A percentile compares a stretch with the other conserved stretches of the same genome.
Evolutionary conservation across 2,797 vertebrate genomes (phyloP).

Genomic region (Cyclopterus lumpus): DNA sequence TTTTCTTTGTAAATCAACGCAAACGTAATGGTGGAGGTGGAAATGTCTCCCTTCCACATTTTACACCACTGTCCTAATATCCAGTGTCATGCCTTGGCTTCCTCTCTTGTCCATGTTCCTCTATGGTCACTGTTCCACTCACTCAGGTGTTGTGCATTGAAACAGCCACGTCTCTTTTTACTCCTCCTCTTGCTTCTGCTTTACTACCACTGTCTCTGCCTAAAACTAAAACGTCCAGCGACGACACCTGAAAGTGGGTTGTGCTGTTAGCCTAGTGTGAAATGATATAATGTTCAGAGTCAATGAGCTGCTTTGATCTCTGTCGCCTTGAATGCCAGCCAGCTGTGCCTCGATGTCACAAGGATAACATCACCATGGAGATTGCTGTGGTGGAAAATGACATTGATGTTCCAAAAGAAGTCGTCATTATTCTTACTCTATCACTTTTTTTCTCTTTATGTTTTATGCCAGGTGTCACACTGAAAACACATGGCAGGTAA

Average conservation of each 20-base stretch:
- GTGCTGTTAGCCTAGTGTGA: conserved; percentile 43
- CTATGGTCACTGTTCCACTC: background rate
- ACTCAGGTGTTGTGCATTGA: background rate
- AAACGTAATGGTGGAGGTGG: background rate
- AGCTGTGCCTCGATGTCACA: conserved; percentile 48
- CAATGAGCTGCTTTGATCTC: conserved; percentile 51
- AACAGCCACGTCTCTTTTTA: conserved; percentile 1
- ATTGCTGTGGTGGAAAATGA: conserved; percentile 32
- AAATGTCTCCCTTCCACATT: background rate
- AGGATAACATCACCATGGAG: conserved; percentile 20
- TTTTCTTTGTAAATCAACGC: background rate
- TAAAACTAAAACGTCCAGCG: background rate
- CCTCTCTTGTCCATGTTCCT: background rate
- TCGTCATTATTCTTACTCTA: background rate
- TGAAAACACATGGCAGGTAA: background rate
- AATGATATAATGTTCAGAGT: conserved; percentile 51
- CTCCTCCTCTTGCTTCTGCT: background rate
- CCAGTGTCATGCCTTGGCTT: background rate
- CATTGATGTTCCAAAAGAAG: conserved; percentile 9
- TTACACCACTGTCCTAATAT: background rate
- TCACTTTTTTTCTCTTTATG: background rate
- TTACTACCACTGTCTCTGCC: conserved; percentile 3
- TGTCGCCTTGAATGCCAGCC: conserved; percentile 43
- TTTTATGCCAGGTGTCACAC: background rate
- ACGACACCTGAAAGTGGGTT: conserved; percentile 30